Percentiles rank a stretch among this genome's conserved stretches.
Evolutionary conservation across 1,140 invertebrate species (phyloP).

Genomic region (Heliconius hermathena): DNA sequence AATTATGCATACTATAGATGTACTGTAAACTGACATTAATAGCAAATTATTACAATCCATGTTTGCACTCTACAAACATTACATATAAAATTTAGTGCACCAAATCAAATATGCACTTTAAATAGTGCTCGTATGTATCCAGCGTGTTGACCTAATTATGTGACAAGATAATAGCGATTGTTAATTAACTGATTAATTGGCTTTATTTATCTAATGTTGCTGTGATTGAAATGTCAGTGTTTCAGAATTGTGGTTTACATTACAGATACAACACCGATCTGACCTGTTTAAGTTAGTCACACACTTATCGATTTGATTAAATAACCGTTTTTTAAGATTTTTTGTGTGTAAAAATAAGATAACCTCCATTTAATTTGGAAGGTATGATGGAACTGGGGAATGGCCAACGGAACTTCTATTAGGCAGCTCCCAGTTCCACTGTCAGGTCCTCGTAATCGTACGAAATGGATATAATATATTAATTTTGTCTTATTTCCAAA

Average conservation of each 20-base stretch:
- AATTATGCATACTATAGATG: neutral
- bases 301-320: neutral
- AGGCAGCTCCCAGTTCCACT: no score
- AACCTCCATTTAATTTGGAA: no score
- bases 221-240: conserved; percentile 20
- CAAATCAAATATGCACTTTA: conserved; percentile 7
- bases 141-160: conserved; percentile 10
- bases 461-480: no score
- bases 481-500: no score
- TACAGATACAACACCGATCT: neutral
- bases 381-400: no score
- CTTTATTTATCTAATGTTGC: conserved; percentile 15
- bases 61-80: neutral
- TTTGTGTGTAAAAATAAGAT: no score
- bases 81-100: conserved; percentile 2
- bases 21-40: neutral
- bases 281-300: neutral
- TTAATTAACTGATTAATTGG: conserved; percentile 22
- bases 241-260: conserved; percentile 7
- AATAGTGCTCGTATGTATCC: neutral
- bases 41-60: neutral
- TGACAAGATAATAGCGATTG: conserved; percentile 20
- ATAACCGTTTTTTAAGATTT: neutral
- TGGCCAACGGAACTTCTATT: no score
- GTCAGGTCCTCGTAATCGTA: no score